A percentile compares a stretch with the other conserved stretches of the same genome.
Evolutionary conservation across 2,113 vertebrate species (phyloP).

Genomic region (Lophius piscatorius): DNA sequence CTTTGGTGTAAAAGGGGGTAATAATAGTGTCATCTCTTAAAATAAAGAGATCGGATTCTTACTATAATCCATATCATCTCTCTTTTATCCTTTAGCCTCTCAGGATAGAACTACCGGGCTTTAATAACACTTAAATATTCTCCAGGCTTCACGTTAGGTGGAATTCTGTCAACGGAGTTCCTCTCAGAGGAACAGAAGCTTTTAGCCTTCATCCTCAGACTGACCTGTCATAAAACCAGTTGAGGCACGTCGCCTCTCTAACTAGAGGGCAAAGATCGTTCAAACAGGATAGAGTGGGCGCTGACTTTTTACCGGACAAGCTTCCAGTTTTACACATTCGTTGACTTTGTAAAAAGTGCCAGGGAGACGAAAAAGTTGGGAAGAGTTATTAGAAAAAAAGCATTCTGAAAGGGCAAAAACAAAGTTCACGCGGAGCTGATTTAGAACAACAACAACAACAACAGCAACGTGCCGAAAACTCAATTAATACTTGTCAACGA

Average conservation of each 20-base stretch:
- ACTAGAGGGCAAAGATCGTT: slow-evolving; percentile 48
- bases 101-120: neutral
- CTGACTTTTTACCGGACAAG: neutral
- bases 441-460: no score
- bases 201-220: slow-evolving; percentile 24
- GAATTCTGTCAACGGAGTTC: slow-evolving; percentile 5
- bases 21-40: neutral
- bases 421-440: neutral
- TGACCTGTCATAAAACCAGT: slow-evolving; percentile 45
- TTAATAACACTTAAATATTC: neutral
- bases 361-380: no score
- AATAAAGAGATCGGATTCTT: no score
- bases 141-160: slow-evolving; percentile 9
- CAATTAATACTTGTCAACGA: no score
- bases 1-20: no score
- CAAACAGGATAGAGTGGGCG: slow-evolving; percentile 27
- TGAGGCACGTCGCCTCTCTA: slow-evolving; percentile 20
- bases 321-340: no score
- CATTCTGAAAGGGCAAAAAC: neutral
- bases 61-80: no score
- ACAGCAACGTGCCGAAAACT: neutral
- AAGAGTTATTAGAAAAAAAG: neutral
- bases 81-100: neutral
- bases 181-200: slow-evolving; percentile 13
- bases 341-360: no score